phyloP scores from a whole-genome alignment of 2,888 invertebrate genomes.

The Drosophila stalkeri region DNA sequence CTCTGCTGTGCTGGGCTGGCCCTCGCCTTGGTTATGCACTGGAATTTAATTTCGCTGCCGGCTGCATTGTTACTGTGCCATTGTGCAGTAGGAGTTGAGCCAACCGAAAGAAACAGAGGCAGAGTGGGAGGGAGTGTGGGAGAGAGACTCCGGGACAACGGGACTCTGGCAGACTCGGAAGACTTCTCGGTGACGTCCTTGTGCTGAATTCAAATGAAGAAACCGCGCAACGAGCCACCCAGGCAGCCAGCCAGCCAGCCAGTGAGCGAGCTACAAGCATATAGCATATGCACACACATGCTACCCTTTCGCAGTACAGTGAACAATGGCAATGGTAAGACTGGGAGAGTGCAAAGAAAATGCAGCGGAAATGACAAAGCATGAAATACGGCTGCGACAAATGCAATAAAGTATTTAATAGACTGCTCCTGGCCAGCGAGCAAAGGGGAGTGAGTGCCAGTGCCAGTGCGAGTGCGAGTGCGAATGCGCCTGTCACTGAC shows the following conservation, averaged over 20 bases:
- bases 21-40: slow-evolving; percentile 72
- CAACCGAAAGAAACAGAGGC: neutral
- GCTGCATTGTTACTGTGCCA: slow-evolving; percentile 66
- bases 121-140: neutral
- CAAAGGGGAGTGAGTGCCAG: slow-evolving; percentile 24
- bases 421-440: slow-evolving; percentile 73
- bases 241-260: neutral
- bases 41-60: slow-evolving; percentile 81
- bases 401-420: slow-evolving; percentile 84
- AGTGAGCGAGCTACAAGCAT: slow-evolving; percentile 36
- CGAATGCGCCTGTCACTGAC: slow-evolving; percentile 67
- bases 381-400: slow-evolving; percentile 82
- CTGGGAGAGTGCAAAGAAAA: slow-evolving; percentile 66
- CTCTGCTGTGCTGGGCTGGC: slow-evolving; percentile 15
- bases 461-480: neutral
- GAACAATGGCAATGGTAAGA: slow-evolving; percentile 44
- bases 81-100: slow-evolving; percentile 44
- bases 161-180: slow-evolving; percentile 4
- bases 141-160: slow-evolving; percentile 1
- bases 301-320: slow-evolving; percentile 17
- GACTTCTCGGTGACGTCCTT: slow-evolving; percentile 55
- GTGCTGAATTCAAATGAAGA: slow-evolving; percentile 80
- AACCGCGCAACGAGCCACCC: slow-evolving; percentile 57
- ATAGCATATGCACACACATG: slow-evolving; percentile 68
- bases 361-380: slow-evolving; percentile 79